Base-by-base conservation (phyloP, 2,888 invertebrate genomes). In the Quadroppia sp. region DNA sequence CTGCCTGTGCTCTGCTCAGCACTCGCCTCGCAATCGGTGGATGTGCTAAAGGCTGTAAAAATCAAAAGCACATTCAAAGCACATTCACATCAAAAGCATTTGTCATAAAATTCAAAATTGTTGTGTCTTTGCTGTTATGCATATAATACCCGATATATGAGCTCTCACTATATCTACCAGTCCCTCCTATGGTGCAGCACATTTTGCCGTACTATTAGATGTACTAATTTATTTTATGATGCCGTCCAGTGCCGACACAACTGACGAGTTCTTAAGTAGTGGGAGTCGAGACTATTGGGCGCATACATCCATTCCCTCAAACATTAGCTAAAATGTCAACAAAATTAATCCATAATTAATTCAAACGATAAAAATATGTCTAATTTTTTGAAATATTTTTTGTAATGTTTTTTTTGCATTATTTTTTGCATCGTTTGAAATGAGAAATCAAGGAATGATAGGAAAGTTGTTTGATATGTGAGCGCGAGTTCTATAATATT, bases 261-360 rank as follows among this genome's bases (percentile, higher is more conserved):
- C 64, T 64, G n/a, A 64, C 64, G 64, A 64, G 64, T 36, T 64
- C 64, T 36, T 64, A 64, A 64, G 64, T 64, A 64, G 64, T 64
- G 64, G 64, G 64, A 64, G 64, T 64, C 64, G 17, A 64, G 59
- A 59, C 59, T 59, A 28, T 59, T 59, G 59, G 59, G 59, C 59
- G 59, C 59, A 59, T 23, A 28, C 3, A 7, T 28, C 30, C n/a
- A n/a, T n/a, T n/a, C n/a, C n/a, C n/a, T n/a, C n/a, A n/a, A n/a
- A n/a, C n/a, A n/a, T n/a, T n/a, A n/a, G n/a, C n/a, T n/a, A n/a
- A n/a, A n/a, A n/a, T n/a, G n/a, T n/a, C n/a, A n/a, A n/a, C n/a
- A n/a, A n/a, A n/a, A n/a, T n/a, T n/a, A n/a, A n/a, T n/a, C n/a
- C n/a, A n/a, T n/a, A n/a, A n/a, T n/a, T n/a, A n/a, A n/a, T n/a